Conservation (phyloP, 2,797 vertebrate species). For the Eremophila alpestris region DNA sequence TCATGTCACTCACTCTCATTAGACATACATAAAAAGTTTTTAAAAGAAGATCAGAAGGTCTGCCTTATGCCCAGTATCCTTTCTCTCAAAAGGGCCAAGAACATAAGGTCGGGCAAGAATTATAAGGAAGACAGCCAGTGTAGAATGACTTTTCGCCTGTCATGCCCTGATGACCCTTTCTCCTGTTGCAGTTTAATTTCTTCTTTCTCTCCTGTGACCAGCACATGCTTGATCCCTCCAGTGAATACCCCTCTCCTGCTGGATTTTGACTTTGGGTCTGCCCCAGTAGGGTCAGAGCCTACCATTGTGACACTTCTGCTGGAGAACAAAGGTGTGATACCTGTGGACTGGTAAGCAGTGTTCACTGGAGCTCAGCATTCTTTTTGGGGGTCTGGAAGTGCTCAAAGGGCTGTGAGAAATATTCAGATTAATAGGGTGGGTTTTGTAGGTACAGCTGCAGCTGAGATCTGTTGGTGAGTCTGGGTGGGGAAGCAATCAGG, state of each 20-base stretch:
- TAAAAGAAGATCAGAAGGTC: background rate
- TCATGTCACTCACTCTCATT: background rate
- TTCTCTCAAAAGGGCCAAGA: background rate
- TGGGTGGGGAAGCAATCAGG: background rate
- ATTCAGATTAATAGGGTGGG: background rate
- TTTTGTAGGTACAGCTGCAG: background rate
- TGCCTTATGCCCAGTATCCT: background rate
- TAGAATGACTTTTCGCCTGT: background rate
- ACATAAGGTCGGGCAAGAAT: background rate
- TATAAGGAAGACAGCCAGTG: background rate
- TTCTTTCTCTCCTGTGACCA: conserved; percentile 54
- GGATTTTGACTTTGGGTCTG: conserved; percentile 89
- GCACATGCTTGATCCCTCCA: conserved; percentile 73
- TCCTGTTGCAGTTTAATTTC: background rate
- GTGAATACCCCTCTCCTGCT: conserved; percentile 79
- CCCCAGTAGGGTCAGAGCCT: conserved; percentile 80
- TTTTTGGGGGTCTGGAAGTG: background rate
- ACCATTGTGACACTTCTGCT: conserved; percentile 82
- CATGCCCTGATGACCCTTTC: background rate
- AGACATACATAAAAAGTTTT: background rate
- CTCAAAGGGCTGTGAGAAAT: accelerated
- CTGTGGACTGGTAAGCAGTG: conserved; percentile 85
- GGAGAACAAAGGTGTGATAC: conserved; percentile 83
- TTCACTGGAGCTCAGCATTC: background rate
- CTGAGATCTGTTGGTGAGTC: background rate